Conservation (phyloP, 2,113 vertebrate genomes). For the Typhlomys cinereus region DNA sequence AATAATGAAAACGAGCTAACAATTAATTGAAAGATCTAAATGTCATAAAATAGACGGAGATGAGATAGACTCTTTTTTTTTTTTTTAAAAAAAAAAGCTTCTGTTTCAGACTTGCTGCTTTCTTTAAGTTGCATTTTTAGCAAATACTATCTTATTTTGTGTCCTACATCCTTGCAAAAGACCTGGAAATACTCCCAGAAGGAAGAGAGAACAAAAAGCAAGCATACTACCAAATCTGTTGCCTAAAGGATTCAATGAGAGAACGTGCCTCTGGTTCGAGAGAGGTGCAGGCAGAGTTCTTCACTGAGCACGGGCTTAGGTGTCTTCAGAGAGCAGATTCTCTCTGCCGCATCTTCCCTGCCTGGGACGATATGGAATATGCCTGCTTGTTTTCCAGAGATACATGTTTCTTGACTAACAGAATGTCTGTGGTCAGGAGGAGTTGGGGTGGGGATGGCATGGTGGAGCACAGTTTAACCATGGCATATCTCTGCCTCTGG, state of each 20-base stretch:
- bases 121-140: conserved; percentile 25
- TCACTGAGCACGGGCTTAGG: neutral
- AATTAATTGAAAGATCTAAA: neutral
- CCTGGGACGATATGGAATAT: neutral
- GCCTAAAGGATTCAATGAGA: neutral
- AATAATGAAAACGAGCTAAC: neutral
- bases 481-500: neutral
- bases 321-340: neutral
- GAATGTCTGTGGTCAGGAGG: neutral
- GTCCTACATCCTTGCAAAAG: neutral
- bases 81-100: too few relatives aligned
- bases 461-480: neutral
- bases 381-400: neutral
- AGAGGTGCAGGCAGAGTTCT: neutral
- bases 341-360: neutral
- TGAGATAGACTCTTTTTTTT: neutral
- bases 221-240: neutral
- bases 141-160: neutral
- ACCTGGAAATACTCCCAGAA: conserved; percentile 28
- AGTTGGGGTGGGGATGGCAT: neutral
- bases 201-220: conserved; percentile 28
- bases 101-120: neutral
- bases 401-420: neutral
- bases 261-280: neutral
- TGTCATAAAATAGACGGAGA: neutral